A percentile compares a stretch with the other conserved stretches of the same genome.
These are phyloP conservation scores for Ceyx melanurus DNA, from an alignment of 2,113 vertebrate genomes.

Conservation along the genomic window DNA sequence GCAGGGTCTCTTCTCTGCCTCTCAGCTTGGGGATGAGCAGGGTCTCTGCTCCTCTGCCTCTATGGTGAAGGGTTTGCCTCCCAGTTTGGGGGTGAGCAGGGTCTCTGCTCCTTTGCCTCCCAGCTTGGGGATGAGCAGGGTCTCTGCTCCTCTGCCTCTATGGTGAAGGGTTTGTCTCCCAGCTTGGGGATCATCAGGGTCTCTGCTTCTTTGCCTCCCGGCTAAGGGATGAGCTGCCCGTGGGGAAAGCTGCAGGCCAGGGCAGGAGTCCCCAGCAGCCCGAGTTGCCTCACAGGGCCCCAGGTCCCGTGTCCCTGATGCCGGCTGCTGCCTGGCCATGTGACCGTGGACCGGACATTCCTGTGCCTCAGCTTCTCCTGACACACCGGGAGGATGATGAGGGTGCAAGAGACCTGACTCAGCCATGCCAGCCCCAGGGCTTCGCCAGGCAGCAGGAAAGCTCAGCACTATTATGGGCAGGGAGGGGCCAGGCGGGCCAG, in stretches of 20 bases:
- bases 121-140: too few species aligned
- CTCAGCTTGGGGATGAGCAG: not conserved
- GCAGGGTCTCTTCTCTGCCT: too few species aligned
- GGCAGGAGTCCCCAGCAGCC: not conserved
- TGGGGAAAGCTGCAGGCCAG: not conserved
- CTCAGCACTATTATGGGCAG: constrained; percentile 21
- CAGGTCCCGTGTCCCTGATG: fast-evolving
- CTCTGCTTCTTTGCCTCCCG: not conserved
- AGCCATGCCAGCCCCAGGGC: constrained; percentile 29
- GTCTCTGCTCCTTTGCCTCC: too few species aligned
- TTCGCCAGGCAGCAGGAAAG: constrained; percentile 12
- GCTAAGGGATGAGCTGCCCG: not conserved
- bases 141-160: not conserved
- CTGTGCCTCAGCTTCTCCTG: constrained; percentile 44
- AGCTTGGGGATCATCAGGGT: too few species aligned
- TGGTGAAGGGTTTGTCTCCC: too few species aligned
- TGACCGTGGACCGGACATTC: not conserved
- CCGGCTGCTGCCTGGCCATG: not conserved
- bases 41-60: too few species aligned
- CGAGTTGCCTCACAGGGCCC: fast-evolving
- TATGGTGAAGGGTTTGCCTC: too few species aligned
- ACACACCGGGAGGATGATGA: constrained; percentile 15
- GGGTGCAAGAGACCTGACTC: constrained; percentile 54
- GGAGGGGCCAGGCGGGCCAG: constrained; percentile 50
- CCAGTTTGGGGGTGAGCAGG: not conserved